Base-by-base conservation (phyloP, 2,797 vertebrate genomes). In the Sylvia borin region DNA sequence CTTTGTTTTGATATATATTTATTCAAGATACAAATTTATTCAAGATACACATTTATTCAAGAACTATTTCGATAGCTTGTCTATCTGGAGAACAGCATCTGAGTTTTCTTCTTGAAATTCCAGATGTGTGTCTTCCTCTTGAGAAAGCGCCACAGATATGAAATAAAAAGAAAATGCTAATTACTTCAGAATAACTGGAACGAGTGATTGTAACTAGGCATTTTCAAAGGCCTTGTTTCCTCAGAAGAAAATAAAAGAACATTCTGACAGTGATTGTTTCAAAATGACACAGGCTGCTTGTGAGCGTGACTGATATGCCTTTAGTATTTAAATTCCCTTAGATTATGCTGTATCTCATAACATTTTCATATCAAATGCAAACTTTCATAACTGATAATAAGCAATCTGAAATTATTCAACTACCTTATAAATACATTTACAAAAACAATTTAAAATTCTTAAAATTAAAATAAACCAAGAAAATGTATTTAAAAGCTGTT, bases 201-300 rank as follows among this genome's bases (percentile, higher is more conserved):
- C 1, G 5, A 89, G 47, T 85, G 83, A 85, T 92, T 95, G 47
- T 76, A 84, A 75, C 51, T 68, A 93, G 24, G 24, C 32, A 34
- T 75, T 87, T 95, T 93, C 89, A 96, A 96, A 94, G 78, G 48
- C 34, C 21, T 55, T 71, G n/a, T 73, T 88, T 89, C 40, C 61
- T 94, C 60, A 96, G 68, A 93, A 89, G 72, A 81, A 88, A 90
- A 92, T 71, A 88, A 96, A 95, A 93, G 91, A 90, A 47, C 25
- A 40, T 85, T 95, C 32, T 93, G 80, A 88, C 58, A 89, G 53
- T 71, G 77, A 94, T 76, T 83, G 71, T 93, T 96, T 89, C 48
- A 92, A 93, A 94, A 95, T 65, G 17, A 79, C 57, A 60, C 24
- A 57, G 53, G 13, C 53, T 79, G 48, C 70, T 75, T 91, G 16